phyloP scores from a whole-genome alignment of 2,888 invertebrate species.

The Latrodectus elegans region DNA sequence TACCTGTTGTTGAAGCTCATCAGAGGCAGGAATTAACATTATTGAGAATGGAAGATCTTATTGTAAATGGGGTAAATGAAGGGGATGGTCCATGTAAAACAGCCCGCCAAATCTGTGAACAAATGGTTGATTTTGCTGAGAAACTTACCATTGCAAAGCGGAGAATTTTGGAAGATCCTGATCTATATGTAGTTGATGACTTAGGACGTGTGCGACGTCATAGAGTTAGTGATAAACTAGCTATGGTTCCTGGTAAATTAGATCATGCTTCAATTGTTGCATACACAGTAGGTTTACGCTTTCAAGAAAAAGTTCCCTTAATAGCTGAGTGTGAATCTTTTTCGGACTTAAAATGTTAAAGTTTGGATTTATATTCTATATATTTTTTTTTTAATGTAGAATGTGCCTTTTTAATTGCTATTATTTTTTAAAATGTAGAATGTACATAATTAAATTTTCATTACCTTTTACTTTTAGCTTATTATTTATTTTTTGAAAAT shows the following conservation, averaged over 20 bases:
- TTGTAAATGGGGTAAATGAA: slow-evolving; percentile 80
- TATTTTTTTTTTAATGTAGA: too few species aligned
- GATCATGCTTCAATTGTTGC: slow-evolving; percentile 91
- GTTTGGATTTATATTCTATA: too few species aligned
- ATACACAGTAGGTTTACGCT: slow-evolving; percentile 79
- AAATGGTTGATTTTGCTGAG: slow-evolving; percentile 85
- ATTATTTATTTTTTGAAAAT: too few species aligned
- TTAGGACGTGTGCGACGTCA: slow-evolving; percentile 79
- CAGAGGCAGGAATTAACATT: slow-evolving; percentile 85
- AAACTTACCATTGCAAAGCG: slow-evolving; percentile 87
- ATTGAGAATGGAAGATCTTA: slow-evolving; percentile 84
- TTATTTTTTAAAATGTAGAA: too few species aligned
- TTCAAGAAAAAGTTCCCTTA: slow-evolving; percentile 34
- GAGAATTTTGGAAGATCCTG: slow-evolving; percentile 86
- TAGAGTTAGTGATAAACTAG: slow-evolving; percentile 83
- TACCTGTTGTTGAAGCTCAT: slow-evolving; percentile 83
- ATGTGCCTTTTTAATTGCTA: too few species aligned
- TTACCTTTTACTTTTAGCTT: too few species aligned
- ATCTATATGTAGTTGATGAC: slow-evolving; percentile 79
- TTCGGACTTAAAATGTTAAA: slow-evolving; percentile 58
- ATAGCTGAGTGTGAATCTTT: slow-evolving; percentile 60
- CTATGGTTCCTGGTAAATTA: slow-evolving; percentile 88
- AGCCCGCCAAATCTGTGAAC: slow-evolving; percentile 82
- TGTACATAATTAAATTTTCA: too few species aligned
- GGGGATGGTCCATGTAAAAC: slow-evolving; percentile 79